Evolutionary conservation across 2,113 vertebrate genomes (phyloP), one percentile per base, ranked within the genome.

Genomic region (Thymallus thymallus): DNA sequence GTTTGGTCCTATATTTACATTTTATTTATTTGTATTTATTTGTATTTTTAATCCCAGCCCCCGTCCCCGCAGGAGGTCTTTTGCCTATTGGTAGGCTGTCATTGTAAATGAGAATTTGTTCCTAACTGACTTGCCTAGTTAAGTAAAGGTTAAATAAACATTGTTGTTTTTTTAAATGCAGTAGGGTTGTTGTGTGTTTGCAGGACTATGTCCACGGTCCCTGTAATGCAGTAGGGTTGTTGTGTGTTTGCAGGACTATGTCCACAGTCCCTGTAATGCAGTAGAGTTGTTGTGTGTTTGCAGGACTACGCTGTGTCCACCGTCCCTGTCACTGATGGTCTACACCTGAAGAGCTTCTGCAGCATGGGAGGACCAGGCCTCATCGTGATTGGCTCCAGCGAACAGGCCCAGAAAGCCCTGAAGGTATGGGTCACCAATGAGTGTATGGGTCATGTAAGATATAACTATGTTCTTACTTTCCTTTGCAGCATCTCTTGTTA

Each of bases 311-410:
- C 96, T 0, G 98, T 99, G 76, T 98, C 97, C 46, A 99, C 94
- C 0, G 95, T 99, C 13, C 95, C 97, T 0, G 96, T 98, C 72
- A 66, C 78, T 29, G 92, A 94, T 6, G 76, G 88, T 24, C 90
- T 99, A 82, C 98, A 99, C 84, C 90, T 99, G 90, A 99, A 99
- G 91, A 94, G 95, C 83, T 96, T 96, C 91, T 99, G 98, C 94
- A 98, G 96, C 80, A 99, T 99, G 97, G 98, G 95, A 63, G 97
- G 96, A 77, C 97, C 98, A 20, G 97, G 95, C 79, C 94, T 99
- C 76, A 96, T 99, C 3, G 90, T 94, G 45, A 96, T 98, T 0
- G 96, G 97, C 87, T 96, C 97, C 84, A 98, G 97, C 77, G 96
- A 98, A 85, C 71, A 92, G 56, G 98, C 98, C 0, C 97, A 99